These are phyloP conservation scores for Lepidocolaptes lacrymiger DNA, from an alignment of 2,797 vertebrate species.

Conservation along the genomic window DNA sequence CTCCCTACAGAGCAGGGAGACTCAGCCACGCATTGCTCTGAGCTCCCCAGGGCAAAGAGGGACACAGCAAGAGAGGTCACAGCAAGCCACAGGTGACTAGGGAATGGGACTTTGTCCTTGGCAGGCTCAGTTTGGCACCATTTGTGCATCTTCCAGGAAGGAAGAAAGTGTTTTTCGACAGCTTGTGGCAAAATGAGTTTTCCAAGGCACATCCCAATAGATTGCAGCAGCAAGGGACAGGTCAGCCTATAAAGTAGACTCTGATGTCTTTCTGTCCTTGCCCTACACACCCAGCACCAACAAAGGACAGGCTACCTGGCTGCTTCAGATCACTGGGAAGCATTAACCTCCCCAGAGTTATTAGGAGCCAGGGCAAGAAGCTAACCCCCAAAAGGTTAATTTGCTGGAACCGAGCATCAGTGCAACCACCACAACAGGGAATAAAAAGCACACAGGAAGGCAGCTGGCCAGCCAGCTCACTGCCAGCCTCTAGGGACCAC, in stretches of 20 bases:
- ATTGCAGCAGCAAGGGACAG: not conserved
- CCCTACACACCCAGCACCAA: not conserved
- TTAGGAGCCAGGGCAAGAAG: not conserved
- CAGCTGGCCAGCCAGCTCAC: not conserved
- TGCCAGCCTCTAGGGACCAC: not conserved
- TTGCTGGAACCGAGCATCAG: not conserved
- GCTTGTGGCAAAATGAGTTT: not conserved
- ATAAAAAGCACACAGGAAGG: not conserved
- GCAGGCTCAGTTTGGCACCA: not conserved
- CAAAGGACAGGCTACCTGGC: not conserved
- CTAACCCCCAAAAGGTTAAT: not conserved
- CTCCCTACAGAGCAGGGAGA: not conserved
- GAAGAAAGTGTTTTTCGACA: not conserved
- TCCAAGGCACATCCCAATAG: not conserved
- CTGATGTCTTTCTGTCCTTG: not conserved
- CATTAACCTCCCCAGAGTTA: not conserved
- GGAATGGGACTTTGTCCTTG: not conserved
- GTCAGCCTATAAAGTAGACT: not conserved
- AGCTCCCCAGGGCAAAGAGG: not conserved
- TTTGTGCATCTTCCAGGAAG: not conserved
- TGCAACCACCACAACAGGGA: not conserved
- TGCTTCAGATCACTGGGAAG: not conserved
- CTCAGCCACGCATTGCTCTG: fast-evolving
- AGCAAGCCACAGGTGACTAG: not conserved
- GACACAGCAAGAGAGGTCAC: not conserved